Percentiles rank a stretch among this genome's conserved stretches.
Evolutionary conservation across 1,140 invertebrate species (phyloP).

Genomic region (Dryas iulia): DNA sequence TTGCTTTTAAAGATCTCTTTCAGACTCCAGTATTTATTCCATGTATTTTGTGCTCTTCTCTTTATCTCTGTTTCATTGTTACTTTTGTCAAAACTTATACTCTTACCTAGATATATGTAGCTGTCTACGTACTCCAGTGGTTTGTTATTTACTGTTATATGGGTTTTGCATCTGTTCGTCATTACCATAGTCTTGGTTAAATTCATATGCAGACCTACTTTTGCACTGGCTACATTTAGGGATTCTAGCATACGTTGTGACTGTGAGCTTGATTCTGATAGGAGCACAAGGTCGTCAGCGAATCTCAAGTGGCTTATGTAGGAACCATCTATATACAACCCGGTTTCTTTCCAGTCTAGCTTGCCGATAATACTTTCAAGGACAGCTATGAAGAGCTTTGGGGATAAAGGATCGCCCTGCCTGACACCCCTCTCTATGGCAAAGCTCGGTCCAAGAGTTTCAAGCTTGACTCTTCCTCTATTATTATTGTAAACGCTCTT

Average conservation of each 20-base stretch:
- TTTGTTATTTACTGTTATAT: no score
- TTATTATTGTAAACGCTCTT: no score
- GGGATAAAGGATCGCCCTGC: no score
- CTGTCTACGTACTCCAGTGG: no score
- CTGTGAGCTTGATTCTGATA: slow-evolving; percentile 19
- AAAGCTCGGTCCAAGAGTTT: neutral
- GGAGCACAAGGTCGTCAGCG: slow-evolving; percentile 3
- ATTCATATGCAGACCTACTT: slow-evolving; percentile 22
- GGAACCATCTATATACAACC: slow-evolving; percentile 1
- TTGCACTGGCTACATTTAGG: slow-evolving; percentile 1
- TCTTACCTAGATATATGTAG: no score
- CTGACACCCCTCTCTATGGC: neutral
- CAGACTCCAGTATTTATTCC: no score
- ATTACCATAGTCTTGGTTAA: neutral
- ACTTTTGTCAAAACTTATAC: no score
- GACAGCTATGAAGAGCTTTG: no score
- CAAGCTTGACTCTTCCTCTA: no score
- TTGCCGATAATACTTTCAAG: slow-evolving; percentile 3
- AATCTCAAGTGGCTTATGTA: no score
- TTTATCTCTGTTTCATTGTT: neutral
- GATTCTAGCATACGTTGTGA: slow-evolving; percentile 11
- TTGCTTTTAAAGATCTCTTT: no score
- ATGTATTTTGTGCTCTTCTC: no score
- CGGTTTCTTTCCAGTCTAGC: neutral
- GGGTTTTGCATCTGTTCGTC: neutral